Base-by-base conservation (phyloP, 92 coral and sea anemone genomes). In the Blastomussa wellsi region DNA sequence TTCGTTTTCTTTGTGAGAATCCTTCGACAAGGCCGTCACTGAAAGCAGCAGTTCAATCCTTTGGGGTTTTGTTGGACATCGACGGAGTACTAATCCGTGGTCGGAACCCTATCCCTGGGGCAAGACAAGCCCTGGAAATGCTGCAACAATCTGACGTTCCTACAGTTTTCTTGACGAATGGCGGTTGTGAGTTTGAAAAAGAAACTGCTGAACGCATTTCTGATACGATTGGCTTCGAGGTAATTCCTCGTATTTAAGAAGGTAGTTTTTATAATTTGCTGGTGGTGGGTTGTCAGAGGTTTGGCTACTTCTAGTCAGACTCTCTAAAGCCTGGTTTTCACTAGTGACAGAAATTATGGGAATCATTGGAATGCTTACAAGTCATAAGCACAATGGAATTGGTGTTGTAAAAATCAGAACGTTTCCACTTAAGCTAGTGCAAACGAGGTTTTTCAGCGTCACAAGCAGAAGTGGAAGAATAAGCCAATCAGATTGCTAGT, bases 81-180 rank as follows among this genome's bases (percentile, higher is more conserved):
- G 95, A 93, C 62, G 95, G 95, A 33, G 95, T 93, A 11, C 88
- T 93, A 38, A 51, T 93, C n/a, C 91, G 95, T 19, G 95, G 95
- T n/a, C 81, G 95, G 41, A 74, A 85, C n/a, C 65, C 91, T 4
- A 86, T 93, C 41, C 83, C 92, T 22, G 95, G 93, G 51, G 95
- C 92, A 29, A 90, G 85, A 68, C 87, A 85, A 60, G 90, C 95
- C 31, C 74, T 93, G 69, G 72, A 88, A 66, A 75, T 83, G 55
- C 82, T 93, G 26, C 84, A 89, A 68, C 88, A 90, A 20, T 59
- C 87, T 52, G 85, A 80, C 1, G 84, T 90, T n/a, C 95, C 93
- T 10, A 84, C 90, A 4, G 79, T 90, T 53, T 93, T 85, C 44
- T 81, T 93, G 37, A 93, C 95, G 10, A 93, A 93, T 80, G 93